These are phyloP conservation scores for Pandemis heparana DNA, from an alignment of 2,888 invertebrate species.

Conservation along the genomic window DNA sequence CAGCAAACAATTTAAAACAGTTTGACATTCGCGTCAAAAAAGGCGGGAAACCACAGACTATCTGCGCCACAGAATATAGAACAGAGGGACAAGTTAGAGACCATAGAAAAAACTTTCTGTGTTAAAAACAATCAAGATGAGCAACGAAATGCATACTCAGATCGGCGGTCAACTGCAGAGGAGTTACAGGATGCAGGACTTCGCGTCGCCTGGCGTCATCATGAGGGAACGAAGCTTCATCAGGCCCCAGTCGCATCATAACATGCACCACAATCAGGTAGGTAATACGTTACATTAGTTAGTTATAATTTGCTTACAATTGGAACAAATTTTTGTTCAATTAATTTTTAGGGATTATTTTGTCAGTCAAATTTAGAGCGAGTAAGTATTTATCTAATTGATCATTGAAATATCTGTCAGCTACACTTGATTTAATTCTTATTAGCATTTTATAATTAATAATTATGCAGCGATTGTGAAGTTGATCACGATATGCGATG, in stretches of 20 bases:
- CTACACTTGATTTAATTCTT: background rate
- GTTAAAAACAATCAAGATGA: slow-evolving; percentile 36
- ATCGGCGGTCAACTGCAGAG: slow-evolving; percentile 79
- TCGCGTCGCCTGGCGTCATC: slow-evolving; percentile 84
- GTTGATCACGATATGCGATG: slow-evolving; percentile 25
- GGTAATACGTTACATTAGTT: background rate
- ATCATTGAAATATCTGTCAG: slow-evolving; percentile 4
- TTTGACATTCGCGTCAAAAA: slow-evolving; percentile 11
- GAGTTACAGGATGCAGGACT: slow-evolving; percentile 85
- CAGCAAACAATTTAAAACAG: slow-evolving; percentile 16
- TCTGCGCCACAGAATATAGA: slow-evolving; percentile 26
- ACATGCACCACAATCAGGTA: slow-evolving; percentile 84
- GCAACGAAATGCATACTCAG: slow-evolving; percentile 77
- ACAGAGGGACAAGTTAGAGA: slow-evolving; percentile 13
- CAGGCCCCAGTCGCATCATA: slow-evolving; percentile 86
- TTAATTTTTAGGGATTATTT: too few species aligned
- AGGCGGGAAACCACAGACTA: slow-evolving; percentile 30
- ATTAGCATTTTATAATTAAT: slow-evolving; percentile 21
- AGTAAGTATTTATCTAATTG: too few species aligned
- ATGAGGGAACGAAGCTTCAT: slow-evolving; percentile 90
- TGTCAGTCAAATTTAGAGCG: too few species aligned
- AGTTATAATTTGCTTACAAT: too few species aligned
- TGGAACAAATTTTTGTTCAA: too few species aligned
- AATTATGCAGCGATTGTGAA: slow-evolving; percentile 40
- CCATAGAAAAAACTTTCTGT: background rate